Percentiles rank a stretch among this genome's conserved stretches.
Conservation (phyloP, 2,113 vertebrate genomes). For the Sinosuthora webbiana region DNA sequence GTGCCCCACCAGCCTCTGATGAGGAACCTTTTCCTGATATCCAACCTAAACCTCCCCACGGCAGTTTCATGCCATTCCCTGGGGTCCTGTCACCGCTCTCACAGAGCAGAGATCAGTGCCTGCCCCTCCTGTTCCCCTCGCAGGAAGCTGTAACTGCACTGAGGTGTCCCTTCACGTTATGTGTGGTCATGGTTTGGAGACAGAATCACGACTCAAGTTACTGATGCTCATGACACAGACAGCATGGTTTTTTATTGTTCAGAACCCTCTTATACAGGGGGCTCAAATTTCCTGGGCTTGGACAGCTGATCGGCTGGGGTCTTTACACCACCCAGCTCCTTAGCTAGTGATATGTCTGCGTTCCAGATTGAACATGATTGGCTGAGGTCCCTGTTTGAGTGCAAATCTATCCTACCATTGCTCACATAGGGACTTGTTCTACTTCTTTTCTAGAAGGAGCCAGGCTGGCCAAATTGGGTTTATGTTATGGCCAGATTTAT, state of each 20-base stretch:
- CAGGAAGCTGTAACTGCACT: fast-evolving
- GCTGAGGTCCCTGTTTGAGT: neutral
- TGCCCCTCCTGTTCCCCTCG: neutral
- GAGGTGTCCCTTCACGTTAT: neutral
- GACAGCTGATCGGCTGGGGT: neutral
- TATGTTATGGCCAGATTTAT: neutral
- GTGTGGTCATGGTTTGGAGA: neutral
- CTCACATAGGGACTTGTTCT: neutral
- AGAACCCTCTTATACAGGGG: neutral
- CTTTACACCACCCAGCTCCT: neutral
- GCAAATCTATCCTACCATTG: neutral
- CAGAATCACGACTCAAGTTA: neutral
- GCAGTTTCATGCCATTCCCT: neutral
- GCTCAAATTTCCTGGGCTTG: neutral
- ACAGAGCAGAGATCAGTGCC: neutral
- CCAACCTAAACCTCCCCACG: fast-evolving
- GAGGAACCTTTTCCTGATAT: neutral
- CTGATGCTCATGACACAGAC: neutral
- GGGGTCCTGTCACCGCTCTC: neutral
- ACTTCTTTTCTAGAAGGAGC: neutral
- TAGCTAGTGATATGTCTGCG: neutral
- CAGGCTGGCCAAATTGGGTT: neutral
- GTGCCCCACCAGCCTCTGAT: neutral
- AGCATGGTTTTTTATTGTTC: neutral
- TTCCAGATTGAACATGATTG: neutral